Evolutionary conservation across 2,113 vertebrate species (phyloP).

Genomic region (Agapornis roseicollis): DNA sequence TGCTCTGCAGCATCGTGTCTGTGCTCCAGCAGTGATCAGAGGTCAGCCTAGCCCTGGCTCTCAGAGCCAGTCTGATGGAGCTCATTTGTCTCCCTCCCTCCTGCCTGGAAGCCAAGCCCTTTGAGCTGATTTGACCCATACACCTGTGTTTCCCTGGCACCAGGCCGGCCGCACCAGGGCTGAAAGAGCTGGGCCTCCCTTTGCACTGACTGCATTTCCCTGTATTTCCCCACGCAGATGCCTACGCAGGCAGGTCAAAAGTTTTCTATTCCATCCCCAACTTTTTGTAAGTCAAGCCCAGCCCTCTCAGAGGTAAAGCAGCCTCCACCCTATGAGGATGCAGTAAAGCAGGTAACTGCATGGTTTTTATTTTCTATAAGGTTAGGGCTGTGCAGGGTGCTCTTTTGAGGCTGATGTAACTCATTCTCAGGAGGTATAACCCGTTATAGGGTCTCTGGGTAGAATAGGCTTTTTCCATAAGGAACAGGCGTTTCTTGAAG

Average conservation of each 20-base stretch:
- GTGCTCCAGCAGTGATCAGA: rapidly evolving
- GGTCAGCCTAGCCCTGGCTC: background rate
- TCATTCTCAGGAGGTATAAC: background rate
- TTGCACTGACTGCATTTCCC: slow-evolving; percentile 34
- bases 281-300: slow-evolving; percentile 86
- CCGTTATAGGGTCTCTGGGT: background rate
- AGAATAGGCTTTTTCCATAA: background rate
- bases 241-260: slow-evolving; percentile 84
- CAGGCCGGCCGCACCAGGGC: background rate
- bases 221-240: slow-evolving; percentile 83
- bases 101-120: background rate
- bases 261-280: slow-evolving; percentile 82
- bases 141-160: background rate
- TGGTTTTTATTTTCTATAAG: background rate
- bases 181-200: background rate
- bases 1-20: background rate
- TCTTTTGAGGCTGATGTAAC: background rate
- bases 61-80: background rate
- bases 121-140: background rate
- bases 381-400: background rate
- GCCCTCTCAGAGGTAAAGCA: slow-evolving; percentile 86
- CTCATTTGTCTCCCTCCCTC: background rate
- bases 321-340: slow-evolving; percentile 94
- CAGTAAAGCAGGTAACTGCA: slow-evolving; percentile 88
- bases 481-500: background rate